Evolutionary conservation across 2,888 invertebrate genomes (phyloP), one percentile per base, ranked within the genome.

Genomic region (Chloroclysta siterata): DNA sequence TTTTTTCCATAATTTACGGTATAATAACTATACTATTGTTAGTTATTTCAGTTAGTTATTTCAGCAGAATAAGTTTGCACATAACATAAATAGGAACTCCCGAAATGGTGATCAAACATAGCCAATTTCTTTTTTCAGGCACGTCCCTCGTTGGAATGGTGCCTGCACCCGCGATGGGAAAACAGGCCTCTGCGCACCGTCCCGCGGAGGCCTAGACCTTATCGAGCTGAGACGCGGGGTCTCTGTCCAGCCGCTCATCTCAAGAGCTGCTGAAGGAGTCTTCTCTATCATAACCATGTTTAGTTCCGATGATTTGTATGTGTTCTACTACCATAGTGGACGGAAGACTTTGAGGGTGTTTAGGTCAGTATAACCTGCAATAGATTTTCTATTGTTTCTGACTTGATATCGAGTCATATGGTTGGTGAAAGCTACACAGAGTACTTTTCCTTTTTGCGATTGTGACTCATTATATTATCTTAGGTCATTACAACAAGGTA

Each of bases 251-350:
- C 98, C 97, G 0, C 96, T 98, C 70, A 99, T 99, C 70, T 98
- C 98, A 6, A 95, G 97, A 83, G 97, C 99, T 0, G 99, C 99
- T 0, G 99, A 99, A 85, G 99, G 99, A 0, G 99, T 99, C 0
- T 99, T 99, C 85, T 98, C 97, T 2, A 98, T 99, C 17, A 98
- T 98, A 70, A 97, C 98, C 65, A 95, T 97, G 93, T 99, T 99
- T 85, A 99, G 98, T 63, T 96, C 97, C 70, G 98, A 96, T 2
- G 98, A 99, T 75, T 96, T 98, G 77, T 99, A 99, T 77, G 99
- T 99, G 2, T 94, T 99, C 54, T 99, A 99, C 82, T 99, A 99
- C 80, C 99, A 99, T 83, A 97, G 98, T 72, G 99, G 99, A 0
- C 95, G 97, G 76, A 98, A 98, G 87, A 99, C 99, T 0, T 94